Conservation (phyloP, 2,888 invertebrate genomes). For the Calephelis perditalis region DNA sequence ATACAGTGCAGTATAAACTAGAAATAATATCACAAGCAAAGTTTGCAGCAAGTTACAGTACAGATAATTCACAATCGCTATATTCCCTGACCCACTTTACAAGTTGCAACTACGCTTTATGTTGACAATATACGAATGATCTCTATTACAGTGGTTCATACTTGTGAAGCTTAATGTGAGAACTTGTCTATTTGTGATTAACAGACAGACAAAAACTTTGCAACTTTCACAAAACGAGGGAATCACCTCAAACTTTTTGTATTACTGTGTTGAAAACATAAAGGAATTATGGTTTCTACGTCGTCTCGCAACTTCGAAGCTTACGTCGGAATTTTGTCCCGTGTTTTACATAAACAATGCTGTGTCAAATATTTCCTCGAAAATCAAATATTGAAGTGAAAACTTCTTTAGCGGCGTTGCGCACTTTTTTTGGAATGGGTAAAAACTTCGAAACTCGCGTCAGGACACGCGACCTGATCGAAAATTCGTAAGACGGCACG, state of each 20-base stretch:
- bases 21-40: slow-evolving; percentile 10
- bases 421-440: too few relatives aligned
- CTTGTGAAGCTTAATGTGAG: slow-evolving; percentile 11
- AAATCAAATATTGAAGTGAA: too few relatives aligned
- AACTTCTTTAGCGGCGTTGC: too few relatives aligned
- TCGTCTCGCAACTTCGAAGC: too few relatives aligned
- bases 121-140: slow-evolving; percentile 13
- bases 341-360: too few relatives aligned
- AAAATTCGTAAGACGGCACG: too few relatives aligned
- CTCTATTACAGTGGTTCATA: slow-evolving; percentile 6
- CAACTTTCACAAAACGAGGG: background rate
- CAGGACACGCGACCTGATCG: too few relatives aligned
- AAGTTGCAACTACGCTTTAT: slow-evolving; percentile 10
- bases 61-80: slow-evolving; percentile 12
- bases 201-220: background rate
- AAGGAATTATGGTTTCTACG: background rate
- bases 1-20: slow-evolving; percentile 1
- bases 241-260: background rate
- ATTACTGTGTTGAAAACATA: background rate
- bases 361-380: too few relatives aligned
- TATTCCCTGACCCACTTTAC: slow-evolving; percentile 10
- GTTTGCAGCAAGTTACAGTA: slow-evolving; percentile 6
- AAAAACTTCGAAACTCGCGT: too few relatives aligned
- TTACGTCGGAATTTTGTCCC: too few relatives aligned
- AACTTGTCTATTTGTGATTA: slow-evolving; percentile 12